Evolutionary conservation across 2,113 vertebrate species (phyloP).

Genomic region (Marmota flaviventris): DNA sequence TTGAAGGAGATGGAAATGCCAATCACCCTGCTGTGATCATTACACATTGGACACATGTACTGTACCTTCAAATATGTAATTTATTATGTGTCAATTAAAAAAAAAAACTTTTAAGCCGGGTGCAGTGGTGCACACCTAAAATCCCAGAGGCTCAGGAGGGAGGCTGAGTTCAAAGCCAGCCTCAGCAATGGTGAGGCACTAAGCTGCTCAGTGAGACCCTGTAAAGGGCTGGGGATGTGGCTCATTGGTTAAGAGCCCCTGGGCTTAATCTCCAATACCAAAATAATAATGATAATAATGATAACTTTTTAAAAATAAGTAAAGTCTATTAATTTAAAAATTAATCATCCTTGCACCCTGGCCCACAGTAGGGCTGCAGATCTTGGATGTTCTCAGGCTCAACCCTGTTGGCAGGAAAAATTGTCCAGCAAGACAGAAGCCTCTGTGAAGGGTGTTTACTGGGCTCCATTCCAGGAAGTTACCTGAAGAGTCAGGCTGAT

Average conservation of each 20-base stretch:
- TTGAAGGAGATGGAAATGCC: not conserved
- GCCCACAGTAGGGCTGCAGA: not conserved
- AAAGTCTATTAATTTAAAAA: not conserved
- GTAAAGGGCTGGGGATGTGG: too few relatives aligned
- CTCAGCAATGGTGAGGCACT: too few relatives aligned
- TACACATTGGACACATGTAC: too few relatives aligned
- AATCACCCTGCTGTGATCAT: not conserved
- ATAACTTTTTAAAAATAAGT: not conserved
- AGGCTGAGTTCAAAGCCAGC: too few relatives aligned
- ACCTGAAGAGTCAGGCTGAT: conserved; percentile 22
- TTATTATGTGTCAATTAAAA: not conserved
- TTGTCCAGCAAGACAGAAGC: not conserved
- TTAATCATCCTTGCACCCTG: not conserved
- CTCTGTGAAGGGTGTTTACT: not conserved
- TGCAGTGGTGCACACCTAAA: too few relatives aligned
- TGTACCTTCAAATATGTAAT: not conserved
- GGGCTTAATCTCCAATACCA: too few relatives aligned
- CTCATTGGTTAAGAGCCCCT: too few relatives aligned
- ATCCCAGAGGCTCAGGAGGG: too few relatives aligned
- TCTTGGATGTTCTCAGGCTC: not conserved
- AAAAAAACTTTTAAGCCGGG: not conserved
- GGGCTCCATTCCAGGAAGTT: not conserved
- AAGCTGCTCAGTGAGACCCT: too few relatives aligned
- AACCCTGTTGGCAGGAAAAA: not conserved
- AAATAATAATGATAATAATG: too few relatives aligned